Evolutionary conservation across 2,113 vertebrate species (phyloP), one percentile per base, ranked within the genome.

Genomic region (Perca fluviatilis): DNA sequence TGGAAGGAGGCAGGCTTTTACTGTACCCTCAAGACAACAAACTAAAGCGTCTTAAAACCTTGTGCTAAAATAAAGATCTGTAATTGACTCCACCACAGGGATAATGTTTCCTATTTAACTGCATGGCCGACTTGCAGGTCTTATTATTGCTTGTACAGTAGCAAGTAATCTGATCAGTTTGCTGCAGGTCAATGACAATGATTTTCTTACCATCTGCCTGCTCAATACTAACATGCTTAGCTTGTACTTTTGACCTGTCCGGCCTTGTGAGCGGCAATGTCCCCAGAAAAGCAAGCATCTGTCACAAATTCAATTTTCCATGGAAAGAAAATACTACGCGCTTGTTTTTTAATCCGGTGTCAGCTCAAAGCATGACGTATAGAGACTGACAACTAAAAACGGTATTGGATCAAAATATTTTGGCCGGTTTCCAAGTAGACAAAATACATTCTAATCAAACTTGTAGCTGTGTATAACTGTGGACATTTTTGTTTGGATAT

Each of bases 171-270:
- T 46, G 78, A 89, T 90, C 60, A 9, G 12, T 75, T 79, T 33
- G 50, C 62, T 80, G 86, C 84, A 90, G 83, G 91, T 95, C 94
- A 92, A 69, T 77, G 47, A 87, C 88, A 93, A 95, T 19, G 88
- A 91, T 84, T 90, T 84, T 83, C 82, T 40, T 46, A 46, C 89
- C 86, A 80, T 94, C 93, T 94, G 68, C 65, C 91, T 74, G 86
- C 86, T 97, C 93, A 89, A 92, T 93, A 92, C 83, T 94, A 95
- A 95, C 88, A 94, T 87, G 86, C 84, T 95, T 94, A 94, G 82
- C 68, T 90, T 92, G 94, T 92, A 90, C 70, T 94, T 94, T 90
- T 85, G 93, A 78, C 27, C 86, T 87, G 77, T 74, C 66, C 2
- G 74, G 86, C 62, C 72, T 82, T 91, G 89, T 71, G 80, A 93